A percentile compares a stretch with the other conserved stretches of the same genome.
Conservation (phyloP, 1,140 invertebrate species). For the Aphaenogaster ashmeadi region DNA sequence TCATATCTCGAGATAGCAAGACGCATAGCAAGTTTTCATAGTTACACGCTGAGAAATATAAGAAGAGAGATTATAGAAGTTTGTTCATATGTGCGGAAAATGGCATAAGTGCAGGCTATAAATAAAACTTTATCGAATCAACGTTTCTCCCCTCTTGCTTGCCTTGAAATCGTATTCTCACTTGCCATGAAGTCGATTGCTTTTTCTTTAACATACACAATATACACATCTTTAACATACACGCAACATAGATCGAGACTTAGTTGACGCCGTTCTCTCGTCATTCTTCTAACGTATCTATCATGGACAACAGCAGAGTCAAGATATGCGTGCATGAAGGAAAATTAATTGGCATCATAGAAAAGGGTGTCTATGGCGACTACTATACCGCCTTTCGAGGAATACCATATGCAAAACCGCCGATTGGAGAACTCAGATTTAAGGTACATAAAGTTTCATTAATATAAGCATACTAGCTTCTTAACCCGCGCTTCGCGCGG, state of each 20-base stretch:
- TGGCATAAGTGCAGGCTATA: no score
- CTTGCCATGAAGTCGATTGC: background rate
- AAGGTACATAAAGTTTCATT: slow-evolving; percentile 24
- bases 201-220: background rate
- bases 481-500: no score
- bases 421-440: slow-evolving; percentile 77
- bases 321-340: slow-evolving; percentile 64
- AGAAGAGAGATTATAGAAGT: background rate
- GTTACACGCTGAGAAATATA: background rate
- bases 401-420: slow-evolving; percentile 79
- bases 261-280: background rate
- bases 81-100: background rate
- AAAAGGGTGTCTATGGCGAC: slow-evolving; percentile 55
- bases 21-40: background rate
- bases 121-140: no score
- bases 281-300: background rate
- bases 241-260: no score
- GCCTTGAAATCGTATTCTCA: no score
- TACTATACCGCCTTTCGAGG: slow-evolving; percentile 73
- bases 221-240: no score
- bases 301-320: background rate
- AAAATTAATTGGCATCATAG: slow-evolving; percentile 61
- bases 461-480: background rate
- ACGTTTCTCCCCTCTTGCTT: no score
- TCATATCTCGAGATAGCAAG: background rate